Percentiles rank a stretch among this genome's conserved stretches.
Evolutionary conservation across 2,113 vertebrate species (phyloP).

Genomic region (Cyprinus carpio): DNA sequence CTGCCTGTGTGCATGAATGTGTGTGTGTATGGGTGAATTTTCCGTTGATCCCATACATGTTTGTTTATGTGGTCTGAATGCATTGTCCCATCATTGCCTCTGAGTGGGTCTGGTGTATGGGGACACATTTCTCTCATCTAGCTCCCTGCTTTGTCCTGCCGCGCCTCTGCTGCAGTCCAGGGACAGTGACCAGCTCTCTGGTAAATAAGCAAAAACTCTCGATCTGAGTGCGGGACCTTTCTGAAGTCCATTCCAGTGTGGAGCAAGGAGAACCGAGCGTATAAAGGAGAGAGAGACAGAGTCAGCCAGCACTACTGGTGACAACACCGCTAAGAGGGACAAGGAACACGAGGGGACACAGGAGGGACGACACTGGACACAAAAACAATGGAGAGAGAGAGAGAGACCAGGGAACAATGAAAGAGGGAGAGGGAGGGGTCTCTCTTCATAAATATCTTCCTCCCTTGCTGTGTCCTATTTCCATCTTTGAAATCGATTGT

Average conservation of each 20-base stretch:
- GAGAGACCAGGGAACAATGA: too few relatives aligned
- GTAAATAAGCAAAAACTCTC: slow-evolving; percentile 33
- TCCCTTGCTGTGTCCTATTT: slow-evolving; percentile 17
- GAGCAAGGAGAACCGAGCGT: slow-evolving; percentile 4
- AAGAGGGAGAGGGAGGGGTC: slow-evolving; percentile 6
- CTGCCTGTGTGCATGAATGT: not conserved
- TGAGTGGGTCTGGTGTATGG: not conserved
- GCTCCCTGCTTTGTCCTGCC: slow-evolving; percentile 1
- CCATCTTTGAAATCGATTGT: slow-evolving; percentile 54
- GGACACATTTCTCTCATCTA: slow-evolving; percentile 28
- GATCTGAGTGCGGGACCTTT: slow-evolving; percentile 27
- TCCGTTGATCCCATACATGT: not conserved
- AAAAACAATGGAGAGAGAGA: not conserved
- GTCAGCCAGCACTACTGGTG: slow-evolving; percentile 32
- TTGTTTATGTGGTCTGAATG: not conserved
- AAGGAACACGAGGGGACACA: slow-evolving; percentile 21
- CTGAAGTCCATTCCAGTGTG: slow-evolving; percentile 11
- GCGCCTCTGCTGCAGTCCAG: slow-evolving; percentile 1
- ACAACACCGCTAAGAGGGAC: slow-evolving; percentile 29
- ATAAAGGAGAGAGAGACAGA: slow-evolving; percentile 42
- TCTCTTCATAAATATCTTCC: slow-evolving; percentile 21
- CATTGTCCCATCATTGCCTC: slow-evolving; percentile 1
- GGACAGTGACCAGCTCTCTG: slow-evolving; percentile 26
- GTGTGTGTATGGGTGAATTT: not conserved
- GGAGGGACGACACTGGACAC: slow-evolving; percentile 19